Evolutionary conservation across 2,797 vertebrate genomes (phyloP).

Genomic region (Danio jaintianensis): DNA sequence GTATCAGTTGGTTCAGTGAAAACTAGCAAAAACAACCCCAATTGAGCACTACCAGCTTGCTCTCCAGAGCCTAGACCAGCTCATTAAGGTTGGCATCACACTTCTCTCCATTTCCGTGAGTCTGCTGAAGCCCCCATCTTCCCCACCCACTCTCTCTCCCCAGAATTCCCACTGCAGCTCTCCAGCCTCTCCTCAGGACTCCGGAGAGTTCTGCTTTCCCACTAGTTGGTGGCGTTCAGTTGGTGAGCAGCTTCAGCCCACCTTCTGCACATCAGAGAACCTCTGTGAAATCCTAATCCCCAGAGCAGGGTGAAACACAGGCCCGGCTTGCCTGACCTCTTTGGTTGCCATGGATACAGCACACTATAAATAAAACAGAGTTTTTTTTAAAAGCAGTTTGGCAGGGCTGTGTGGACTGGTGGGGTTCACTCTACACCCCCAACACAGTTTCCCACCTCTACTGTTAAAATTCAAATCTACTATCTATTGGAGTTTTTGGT

Average conservation of each 20-base stretch:
- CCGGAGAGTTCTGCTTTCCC: conserved; percentile 72
- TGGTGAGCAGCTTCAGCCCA: conserved; percentile 79
- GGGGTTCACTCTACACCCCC: conserved; percentile 80
- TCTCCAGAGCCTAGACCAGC: conserved; percentile 64
- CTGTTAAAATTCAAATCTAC: conserved; percentile 21
- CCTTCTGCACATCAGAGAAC: conserved; percentile 86
- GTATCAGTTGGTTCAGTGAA: conserved; percentile 50
- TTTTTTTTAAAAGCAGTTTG: conserved; percentile 89
- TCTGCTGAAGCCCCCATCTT: conserved; percentile 56
- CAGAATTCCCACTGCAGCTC: conserved; percentile 75
- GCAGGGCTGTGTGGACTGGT: conserved; percentile 82
- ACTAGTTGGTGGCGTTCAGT: conserved; percentile 67
- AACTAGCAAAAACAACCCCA: conserved; percentile 51
- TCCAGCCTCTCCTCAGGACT: conserved; percentile 46
- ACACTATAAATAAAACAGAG: conserved; percentile 99
- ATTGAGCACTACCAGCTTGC: conserved; percentile 47
- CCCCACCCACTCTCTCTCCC: conserved; percentile 61
- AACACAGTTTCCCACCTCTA: conserved; percentile 47
- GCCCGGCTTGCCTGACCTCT: conserved; percentile 99
- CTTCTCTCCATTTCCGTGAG: conserved; percentile 60
- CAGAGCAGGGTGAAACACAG: conserved; percentile 95
- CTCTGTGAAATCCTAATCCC: conserved; percentile 97
- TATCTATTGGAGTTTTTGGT: conserved; percentile 16
- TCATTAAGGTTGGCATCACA: conserved; percentile 68
- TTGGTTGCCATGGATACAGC: conserved; percentile 98